Evolutionary conservation across 2,797 vertebrate species (phyloP).

Genomic region (Pagetopsis macropterus): DNA sequence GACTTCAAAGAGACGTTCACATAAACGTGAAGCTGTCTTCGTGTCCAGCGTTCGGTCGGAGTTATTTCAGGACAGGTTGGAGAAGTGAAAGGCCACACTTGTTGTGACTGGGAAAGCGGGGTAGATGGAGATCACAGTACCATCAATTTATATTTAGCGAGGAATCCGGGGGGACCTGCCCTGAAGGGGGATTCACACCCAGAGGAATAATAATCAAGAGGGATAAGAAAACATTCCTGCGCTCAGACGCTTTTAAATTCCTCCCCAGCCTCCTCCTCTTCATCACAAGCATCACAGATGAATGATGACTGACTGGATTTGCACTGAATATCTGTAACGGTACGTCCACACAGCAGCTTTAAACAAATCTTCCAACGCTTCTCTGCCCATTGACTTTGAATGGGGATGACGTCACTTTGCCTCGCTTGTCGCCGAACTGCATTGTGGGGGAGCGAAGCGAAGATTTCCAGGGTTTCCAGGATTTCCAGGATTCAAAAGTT

Average conservation of each 20-base stretch:
- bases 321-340: constrained; percentile 39
- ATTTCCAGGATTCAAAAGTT: too few species aligned
- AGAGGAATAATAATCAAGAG: constrained; percentile 57
- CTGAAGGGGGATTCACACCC: constrained; percentile 46
- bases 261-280: constrained; percentile 17
- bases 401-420: too few species aligned
- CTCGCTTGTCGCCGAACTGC: too few species aligned
- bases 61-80: constrained; percentile 37
- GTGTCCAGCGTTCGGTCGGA: not conserved
- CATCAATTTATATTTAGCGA: constrained; percentile 52
- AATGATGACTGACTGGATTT: constrained; percentile 41
- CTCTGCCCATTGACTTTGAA: too few species aligned
- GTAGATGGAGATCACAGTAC: constrained; percentile 32
- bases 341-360: too few species aligned
- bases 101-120: constrained; percentile 28
- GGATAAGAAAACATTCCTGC: constrained; percentile 49
- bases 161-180: constrained; percentile 40
- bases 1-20: constrained; percentile 26
- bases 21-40: constrained; percentile 27
- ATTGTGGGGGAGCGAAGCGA: too few species aligned
- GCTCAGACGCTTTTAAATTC: constrained; percentile 13
- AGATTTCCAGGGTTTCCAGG: too few species aligned
- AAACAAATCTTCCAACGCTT: too few species aligned
- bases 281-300: constrained; percentile 36
- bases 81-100: constrained; percentile 54